Conservation (phyloP, 2,888 invertebrate species). For the Andrena chrysosceles region DNA sequence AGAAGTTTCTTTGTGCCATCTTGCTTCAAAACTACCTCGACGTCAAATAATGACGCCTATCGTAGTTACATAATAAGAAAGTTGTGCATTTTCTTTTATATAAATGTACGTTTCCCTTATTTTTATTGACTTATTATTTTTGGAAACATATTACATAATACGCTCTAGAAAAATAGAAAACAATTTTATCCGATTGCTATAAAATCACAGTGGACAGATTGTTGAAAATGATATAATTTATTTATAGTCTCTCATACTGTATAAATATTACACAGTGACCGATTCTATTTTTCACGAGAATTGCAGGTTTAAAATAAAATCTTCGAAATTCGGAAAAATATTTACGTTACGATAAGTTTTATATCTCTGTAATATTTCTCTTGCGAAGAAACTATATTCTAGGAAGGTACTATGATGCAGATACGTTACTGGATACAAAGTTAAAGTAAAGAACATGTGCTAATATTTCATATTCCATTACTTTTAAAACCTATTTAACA, state of each 20-base stretch:
- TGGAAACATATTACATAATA: constrained; percentile 27
- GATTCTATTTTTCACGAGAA: constrained; percentile 29
- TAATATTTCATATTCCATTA: not conserved
- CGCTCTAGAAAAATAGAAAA: constrained; percentile 18
- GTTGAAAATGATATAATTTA: constrained; percentile 22
- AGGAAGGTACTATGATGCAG: not conserved
- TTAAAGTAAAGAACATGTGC: constrained; percentile 15
- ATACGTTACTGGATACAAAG: constrained; percentile 2
- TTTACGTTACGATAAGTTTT: constrained; percentile 5
- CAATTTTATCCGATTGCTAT: constrained; percentile 15
- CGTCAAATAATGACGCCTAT: no score
- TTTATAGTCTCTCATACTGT: constrained; percentile 34
- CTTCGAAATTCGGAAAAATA: constrained; percentile 13
- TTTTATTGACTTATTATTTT: constrained; percentile 18
- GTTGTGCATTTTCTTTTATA: not conserved
- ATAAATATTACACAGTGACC: constrained; percentile 60
- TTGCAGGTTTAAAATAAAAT: constrained; percentile 1
- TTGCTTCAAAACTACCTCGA: not conserved
- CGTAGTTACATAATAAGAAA: not conserved
- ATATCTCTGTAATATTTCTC: constrained; percentile 18
- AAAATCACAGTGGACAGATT: not conserved
- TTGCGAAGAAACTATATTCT: constrained; percentile 33
- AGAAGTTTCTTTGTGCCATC: constrained; percentile 56
- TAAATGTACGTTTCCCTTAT: constrained; percentile 6
- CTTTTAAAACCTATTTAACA: constrained; percentile 15